phyloP scores from a whole-genome alignment of 2,113 vertebrate genomes.

The Sapayoa aenigma region DNA sequence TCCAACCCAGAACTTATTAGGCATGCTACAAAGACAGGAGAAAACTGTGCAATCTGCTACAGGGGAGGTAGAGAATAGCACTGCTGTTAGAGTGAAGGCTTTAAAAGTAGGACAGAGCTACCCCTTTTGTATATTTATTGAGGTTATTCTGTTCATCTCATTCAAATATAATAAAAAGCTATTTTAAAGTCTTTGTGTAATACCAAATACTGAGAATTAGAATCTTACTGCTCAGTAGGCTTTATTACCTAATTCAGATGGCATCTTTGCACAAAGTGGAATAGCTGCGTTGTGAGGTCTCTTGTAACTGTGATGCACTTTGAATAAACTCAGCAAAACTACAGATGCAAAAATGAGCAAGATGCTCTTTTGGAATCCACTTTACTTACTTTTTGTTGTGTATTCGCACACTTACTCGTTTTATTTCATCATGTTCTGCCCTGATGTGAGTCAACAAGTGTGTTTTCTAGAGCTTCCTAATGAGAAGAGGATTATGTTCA shows the following conservation, averaged over 20 bases:
- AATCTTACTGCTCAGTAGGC: neutral
- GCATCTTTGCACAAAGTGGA: neutral
- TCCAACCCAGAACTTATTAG: constrained; percentile 60
- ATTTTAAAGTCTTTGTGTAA: constrained; percentile 10
- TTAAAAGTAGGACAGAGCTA: constrained; percentile 52
- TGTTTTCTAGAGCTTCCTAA: neutral
- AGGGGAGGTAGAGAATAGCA: constrained; percentile 40
- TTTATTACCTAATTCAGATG: constrained; percentile 38
- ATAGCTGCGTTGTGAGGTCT: neutral
- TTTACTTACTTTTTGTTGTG: neutral
- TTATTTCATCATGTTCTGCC: neutral
- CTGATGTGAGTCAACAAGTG: constrained; percentile 1
- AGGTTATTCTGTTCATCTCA: constrained; percentile 29
- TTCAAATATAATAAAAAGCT: constrained; percentile 40
- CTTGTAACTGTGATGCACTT: neutral
- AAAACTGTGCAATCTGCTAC: constrained; percentile 52
- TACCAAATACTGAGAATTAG: constrained; percentile 12
- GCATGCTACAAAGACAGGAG: constrained; percentile 12
- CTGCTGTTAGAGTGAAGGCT: constrained; percentile 20
- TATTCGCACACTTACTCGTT: neutral
- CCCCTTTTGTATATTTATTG: constrained; percentile 33
- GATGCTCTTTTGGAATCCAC: neutral
- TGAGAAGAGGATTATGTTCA: neutral
- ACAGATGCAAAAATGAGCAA: constrained; percentile 4
- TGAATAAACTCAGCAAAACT: constrained; percentile 1